phyloP scores from a whole-genome alignment of 2,888 invertebrate genomes.

The Perizoma flavofasciatum region DNA sequence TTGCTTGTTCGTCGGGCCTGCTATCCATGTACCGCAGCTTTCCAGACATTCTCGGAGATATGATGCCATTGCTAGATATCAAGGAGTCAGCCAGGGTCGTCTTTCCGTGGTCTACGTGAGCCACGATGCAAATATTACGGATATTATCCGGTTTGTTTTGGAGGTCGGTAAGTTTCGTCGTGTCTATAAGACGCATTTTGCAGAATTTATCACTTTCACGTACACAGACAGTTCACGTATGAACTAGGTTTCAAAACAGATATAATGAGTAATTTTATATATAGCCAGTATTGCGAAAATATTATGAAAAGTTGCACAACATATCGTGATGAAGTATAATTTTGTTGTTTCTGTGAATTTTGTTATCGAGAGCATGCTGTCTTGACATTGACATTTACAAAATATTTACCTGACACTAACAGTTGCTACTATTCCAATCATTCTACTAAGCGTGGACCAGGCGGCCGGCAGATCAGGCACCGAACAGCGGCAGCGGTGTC shows the following conservation, averaged over 20 bases:
- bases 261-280: conserved; percentile 29
- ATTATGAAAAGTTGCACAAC: conserved; percentile 59
- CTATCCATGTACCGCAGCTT: conserved; percentile 97
- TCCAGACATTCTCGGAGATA: conserved; percentile 95
- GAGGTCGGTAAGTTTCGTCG: conserved; percentile 84
- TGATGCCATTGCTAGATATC: conserved; percentile 97
- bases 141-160: conserved; percentile 89
- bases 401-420: neutral
- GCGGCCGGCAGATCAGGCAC: too few species aligned
- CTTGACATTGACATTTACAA: conserved; percentile 38
- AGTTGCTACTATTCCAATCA: too few species aligned
- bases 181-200: conserved; percentile 84
- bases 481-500: too few species aligned
- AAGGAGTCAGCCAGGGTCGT: conserved; percentile 97
- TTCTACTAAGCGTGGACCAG: too few species aligned
- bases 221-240: conserved; percentile 5
- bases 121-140: conserved; percentile 97
- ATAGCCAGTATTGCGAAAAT: conserved; percentile 42
- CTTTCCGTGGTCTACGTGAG: conserved; percentile 99
- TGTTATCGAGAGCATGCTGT: conserved; percentile 29
- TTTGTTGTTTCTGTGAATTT: conserved; percentile 21
- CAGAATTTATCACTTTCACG: conserved; percentile 20
- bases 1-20: conserved; percentile 96
- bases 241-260: neutral
- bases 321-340: conserved; percentile 41